These are phyloP conservation scores for Zalophus californianus DNA, from an alignment of 2,797 vertebrate species.

Conservation along the genomic window DNA sequence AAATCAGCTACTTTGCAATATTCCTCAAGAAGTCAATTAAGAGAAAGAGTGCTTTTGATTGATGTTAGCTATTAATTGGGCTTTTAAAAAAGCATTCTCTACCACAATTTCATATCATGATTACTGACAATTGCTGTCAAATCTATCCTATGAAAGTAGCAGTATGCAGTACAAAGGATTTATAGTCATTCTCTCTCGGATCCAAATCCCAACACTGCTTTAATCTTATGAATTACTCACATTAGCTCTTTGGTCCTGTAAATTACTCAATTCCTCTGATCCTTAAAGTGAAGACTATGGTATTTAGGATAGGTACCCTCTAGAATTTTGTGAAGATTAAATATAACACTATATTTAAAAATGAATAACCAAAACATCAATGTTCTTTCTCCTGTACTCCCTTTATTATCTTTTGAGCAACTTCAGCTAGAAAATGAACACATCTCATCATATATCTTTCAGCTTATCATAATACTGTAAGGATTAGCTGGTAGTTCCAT, in stretches of 20 bases:
- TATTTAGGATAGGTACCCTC: not conserved
- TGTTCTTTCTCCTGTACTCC: not conserved
- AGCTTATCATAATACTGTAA: not conserved
- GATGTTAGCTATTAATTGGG: not conserved
- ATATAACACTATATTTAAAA: not conserved
- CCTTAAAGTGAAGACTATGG: not conserved
- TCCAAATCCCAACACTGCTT: not conserved
- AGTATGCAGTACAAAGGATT: not conserved
- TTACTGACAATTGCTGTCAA: not conserved
- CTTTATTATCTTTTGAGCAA: not conserved
- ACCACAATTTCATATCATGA: not conserved
- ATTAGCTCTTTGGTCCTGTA: not conserved
- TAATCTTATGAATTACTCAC: not conserved
- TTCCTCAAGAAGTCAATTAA: not conserved
- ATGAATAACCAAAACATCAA: not conserved
- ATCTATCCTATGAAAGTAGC: not conserved
- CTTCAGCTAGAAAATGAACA: not conserved
- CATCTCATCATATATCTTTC: not conserved
- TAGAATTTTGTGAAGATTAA: not conserved
- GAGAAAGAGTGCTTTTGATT: not conserved
- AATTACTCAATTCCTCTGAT: not conserved
- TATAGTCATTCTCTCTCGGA: not conserved
- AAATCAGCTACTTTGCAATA: not conserved
- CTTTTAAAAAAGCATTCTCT: not conserved
- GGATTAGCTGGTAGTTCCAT: not conserved